A percentile compares a stretch with the other conserved stretches of the same genome.
Conservation (phyloP, 2,113 vertebrate species). For the Hepsetus odoe region DNA sequence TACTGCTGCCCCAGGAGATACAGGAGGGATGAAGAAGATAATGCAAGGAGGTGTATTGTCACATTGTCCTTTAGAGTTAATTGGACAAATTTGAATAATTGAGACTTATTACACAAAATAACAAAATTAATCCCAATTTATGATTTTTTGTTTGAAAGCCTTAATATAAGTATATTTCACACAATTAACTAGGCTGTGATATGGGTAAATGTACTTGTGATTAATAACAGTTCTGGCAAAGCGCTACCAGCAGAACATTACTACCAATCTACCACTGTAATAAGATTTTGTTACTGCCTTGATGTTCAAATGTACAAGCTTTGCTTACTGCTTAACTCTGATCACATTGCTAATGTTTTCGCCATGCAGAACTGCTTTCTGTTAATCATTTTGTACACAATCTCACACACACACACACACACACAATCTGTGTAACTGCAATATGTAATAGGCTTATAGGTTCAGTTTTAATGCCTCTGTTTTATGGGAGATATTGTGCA, state of each 20-base stretch:
- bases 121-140: too few species aligned
- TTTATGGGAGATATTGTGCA: constrained; percentile 10
- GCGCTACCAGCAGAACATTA: not conserved
- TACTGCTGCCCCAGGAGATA: too few species aligned
- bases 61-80: too few species aligned
- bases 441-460: constrained; percentile 41
- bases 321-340: not conserved
- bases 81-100: too few species aligned
- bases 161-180: too few species aligned
- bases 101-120: too few species aligned
- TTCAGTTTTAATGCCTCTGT: constrained; percentile 24
- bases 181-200: not conserved
- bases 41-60: too few species aligned
- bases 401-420: constrained; percentile 14
- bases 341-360: not conserved
- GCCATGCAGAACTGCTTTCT: not conserved
- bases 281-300: not conserved
- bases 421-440: constrained; percentile 23
- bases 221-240: not conserved
- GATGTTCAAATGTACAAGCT: not conserved
- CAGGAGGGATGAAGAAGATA: too few species aligned
- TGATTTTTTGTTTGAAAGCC: too few species aligned
- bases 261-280: not conserved
- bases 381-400: constrained; percentile 16
- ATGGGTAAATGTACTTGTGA: not conserved